Evolutionary conservation across 2,888 invertebrate species (phyloP).

Genomic region (Hydraecia micacea): DNA sequence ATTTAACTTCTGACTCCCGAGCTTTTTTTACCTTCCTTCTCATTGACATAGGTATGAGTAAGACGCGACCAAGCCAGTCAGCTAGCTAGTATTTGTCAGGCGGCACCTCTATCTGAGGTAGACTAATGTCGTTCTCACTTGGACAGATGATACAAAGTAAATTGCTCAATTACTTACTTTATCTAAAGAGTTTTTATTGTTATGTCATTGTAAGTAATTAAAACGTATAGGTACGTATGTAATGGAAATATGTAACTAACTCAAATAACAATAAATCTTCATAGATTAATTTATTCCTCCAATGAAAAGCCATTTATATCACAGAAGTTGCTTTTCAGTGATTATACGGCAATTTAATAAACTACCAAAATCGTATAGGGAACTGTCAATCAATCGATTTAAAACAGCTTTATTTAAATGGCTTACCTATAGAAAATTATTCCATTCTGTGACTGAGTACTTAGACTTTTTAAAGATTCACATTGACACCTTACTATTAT

Average conservation of each 20-base stretch:
- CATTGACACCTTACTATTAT: too few species aligned
- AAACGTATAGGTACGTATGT: background rate
- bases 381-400: too few species aligned
- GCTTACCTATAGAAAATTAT: too few species aligned
- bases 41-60: constrained; percentile 1
- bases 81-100: constrained; percentile 19
- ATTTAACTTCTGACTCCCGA: background rate
- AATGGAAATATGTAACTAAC: background rate
- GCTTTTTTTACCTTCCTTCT: background rate
- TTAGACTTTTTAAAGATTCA: too few species aligned
- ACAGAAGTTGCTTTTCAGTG: too few species aligned
- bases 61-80: background rate
- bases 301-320: too few species aligned
- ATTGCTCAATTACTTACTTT: constrained; percentile 24
- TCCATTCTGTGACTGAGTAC: too few species aligned
- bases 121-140: constrained; percentile 32
- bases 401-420: too few species aligned
- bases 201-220: background rate
- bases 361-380: too few species aligned
- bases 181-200: background rate
- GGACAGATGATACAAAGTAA: constrained; percentile 6
- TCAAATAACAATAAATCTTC: background rate
- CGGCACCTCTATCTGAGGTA: background rate
- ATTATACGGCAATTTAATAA: too few species aligned
- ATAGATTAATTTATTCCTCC: too few species aligned